These are phyloP conservation scores for Enteromius anoplus DNA, from an alignment of 2,797 vertebrate species.

Conservation along the genomic window DNA sequence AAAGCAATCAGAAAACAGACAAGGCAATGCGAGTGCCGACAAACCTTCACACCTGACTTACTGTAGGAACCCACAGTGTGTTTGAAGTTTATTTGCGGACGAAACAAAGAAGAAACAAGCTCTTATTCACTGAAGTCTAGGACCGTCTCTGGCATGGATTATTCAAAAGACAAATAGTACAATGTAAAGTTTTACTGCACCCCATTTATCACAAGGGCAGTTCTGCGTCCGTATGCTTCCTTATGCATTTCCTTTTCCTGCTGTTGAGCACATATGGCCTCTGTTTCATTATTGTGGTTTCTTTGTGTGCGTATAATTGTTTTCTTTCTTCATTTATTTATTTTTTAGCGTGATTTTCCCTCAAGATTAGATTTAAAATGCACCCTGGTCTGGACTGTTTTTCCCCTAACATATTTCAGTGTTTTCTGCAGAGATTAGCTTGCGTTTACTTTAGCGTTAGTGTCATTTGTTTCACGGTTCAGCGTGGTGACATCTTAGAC, in stretches of 20 bases:
- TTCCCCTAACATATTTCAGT: not conserved
- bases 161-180: conserved; percentile 48
- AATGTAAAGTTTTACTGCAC: conserved; percentile 47
- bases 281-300: not conserved
- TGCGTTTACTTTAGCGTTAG: conserved; percentile 19
- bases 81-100: conserved; percentile 25
- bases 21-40: conserved; percentile 30
- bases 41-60: conserved; percentile 27
- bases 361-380: not conserved
- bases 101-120: conserved; percentile 25
- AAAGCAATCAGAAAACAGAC: conserved; percentile 36
- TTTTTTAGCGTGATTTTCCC: not conserved
- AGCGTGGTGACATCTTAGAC: conserved; percentile 27
- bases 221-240: conserved; percentile 14
- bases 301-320: not conserved
- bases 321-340: conserved; percentile 24
- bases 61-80: conserved; percentile 7
- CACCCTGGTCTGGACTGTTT: not conserved
- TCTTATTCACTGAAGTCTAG: conserved; percentile 32
- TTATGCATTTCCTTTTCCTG: conserved; percentile 31
- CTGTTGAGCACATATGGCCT: conserved; percentile 28
- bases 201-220: conserved; percentile 31
- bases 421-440: conserved; percentile 33
- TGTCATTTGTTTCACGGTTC: conserved; percentile 34
- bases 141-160: conserved; percentile 21